These are phyloP conservation scores for Hemiscyllium ocellatum DNA, from an alignment of 2,113 vertebrate genomes.

Conservation along the genomic window DNA sequence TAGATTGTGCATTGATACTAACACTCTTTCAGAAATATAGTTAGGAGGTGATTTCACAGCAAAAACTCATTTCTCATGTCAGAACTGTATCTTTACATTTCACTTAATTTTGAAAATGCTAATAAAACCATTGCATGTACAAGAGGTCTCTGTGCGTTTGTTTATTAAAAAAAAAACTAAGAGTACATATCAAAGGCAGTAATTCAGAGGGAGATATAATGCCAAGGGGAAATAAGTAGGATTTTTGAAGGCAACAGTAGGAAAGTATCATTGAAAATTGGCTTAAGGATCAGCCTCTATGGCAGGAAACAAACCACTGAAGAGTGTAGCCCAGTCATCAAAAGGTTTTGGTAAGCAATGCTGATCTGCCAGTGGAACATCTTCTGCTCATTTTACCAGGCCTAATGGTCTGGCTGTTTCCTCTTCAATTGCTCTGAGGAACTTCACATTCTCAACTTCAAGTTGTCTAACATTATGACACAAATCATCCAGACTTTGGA, in stretches of 20 bases:
- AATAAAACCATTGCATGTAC: background rate
- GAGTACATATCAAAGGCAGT: background rate
- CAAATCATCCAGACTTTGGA: too few relatives aligned
- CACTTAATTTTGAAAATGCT: background rate
- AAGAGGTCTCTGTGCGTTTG: too few relatives aligned
- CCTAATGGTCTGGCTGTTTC: too few relatives aligned
- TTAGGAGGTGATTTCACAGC: background rate
- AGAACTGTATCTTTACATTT: too few relatives aligned
- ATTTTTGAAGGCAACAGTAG: background rate
- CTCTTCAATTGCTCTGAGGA: too few relatives aligned
- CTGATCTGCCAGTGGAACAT: too few relatives aligned
- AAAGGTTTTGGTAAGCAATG: too few relatives aligned
- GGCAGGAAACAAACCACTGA: background rate
- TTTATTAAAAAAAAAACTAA: background rate
- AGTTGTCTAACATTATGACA: too few relatives aligned
- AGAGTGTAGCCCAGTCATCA: background rate
- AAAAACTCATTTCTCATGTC: too few relatives aligned
- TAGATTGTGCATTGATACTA: background rate
- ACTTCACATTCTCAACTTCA: too few relatives aligned
- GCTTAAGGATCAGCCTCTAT: background rate
- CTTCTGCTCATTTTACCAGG: too few relatives aligned
- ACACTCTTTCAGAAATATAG: background rate
- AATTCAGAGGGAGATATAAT: background rate
- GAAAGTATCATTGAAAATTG: background rate
- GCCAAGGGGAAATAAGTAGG: background rate